Evolutionary conservation across 1,140 invertebrate species (phyloP).

Genomic region (Lepidurus packardi): DNA sequence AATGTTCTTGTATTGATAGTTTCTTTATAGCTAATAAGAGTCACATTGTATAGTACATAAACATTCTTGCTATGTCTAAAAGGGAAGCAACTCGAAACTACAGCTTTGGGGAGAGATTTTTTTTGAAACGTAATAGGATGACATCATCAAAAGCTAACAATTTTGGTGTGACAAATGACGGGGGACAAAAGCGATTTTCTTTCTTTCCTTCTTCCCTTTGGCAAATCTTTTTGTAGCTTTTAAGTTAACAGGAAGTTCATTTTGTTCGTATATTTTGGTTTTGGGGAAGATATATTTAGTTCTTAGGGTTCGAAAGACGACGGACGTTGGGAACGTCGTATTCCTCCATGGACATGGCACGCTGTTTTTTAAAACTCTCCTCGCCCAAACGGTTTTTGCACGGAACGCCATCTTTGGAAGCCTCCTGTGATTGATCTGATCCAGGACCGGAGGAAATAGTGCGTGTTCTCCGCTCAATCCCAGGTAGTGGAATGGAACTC

Average conservation of each 20-base stretch:
- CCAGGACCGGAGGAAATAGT: constrained; percentile 27
- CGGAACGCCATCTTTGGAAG: not conserved
- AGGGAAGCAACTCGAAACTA: not conserved
- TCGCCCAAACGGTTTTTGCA: constrained; percentile 41
- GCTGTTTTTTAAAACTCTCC: constrained; percentile 43
- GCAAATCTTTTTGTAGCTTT: no score
- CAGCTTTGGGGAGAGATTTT: not conserved
- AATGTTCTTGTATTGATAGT: constrained; percentile 15
- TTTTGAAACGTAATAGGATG: no score
- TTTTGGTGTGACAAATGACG: no score
- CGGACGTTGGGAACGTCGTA: constrained; percentile 71
- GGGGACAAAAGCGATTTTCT: no score
- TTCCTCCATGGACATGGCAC: constrained; percentile 65
- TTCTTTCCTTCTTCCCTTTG: no score
- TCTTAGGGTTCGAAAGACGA: constrained; percentile 46
- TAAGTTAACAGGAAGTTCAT: no score
- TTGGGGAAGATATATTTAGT: not conserved
- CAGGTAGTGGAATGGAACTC: constrained; percentile 64
- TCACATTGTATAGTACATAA: constrained; percentile 16
- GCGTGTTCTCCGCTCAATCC: constrained; percentile 53
- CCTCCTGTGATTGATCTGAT: not conserved
- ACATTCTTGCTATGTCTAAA: not conserved
- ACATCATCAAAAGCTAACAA: no score
- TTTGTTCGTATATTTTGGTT: no score
- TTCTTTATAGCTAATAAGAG: constrained; percentile 5